Evolutionary conservation across 1,140 invertebrate species (phyloP), one percentile per base, ranked within the genome.

Genomic region (Venustaconcha ellipsiformis): DNA sequence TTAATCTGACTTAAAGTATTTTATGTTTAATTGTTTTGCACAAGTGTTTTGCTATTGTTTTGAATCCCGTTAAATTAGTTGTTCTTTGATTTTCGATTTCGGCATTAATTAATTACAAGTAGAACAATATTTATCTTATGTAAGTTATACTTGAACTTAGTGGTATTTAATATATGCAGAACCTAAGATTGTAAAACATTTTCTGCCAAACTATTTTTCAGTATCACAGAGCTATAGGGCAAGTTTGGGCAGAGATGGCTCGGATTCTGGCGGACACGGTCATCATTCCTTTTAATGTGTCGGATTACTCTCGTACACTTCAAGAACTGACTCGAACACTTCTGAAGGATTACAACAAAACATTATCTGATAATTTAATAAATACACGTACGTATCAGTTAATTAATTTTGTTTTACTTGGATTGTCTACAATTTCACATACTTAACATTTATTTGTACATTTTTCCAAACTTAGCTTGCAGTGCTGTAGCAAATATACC

Each of bases 251-350:
- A 13, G 89, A 91, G 71, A 69, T 91, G 70, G 82, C 84, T 6
- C 72, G 88, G 13, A 75, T 76, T 48, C 82, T 91, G 63, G 85
- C 89, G 14, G 90, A 91, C 74, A 83, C 86, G 12, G 75, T 89
- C 14, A 74, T 90, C 59, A 71, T 91, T 14, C 90, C 90, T 11
- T 86, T 91, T 57, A 88, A 88, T 67, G 79, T 86, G 5, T 65
- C 72, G 0, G 81, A 84, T 72, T 85, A 84, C 70, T 77, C 78
- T 30, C 18, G 48, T 14, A 71, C 67, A 23, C 48, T 88, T 26
- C 56, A 79, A 17, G 48, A 68, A 59, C 37, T 65, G 15, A 65
- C 55, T 56, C 59, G 67, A 20, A 72, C 56, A 12, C 57, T 77
- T 12, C 23, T 77, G 13, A n/a, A 11, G 30, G 23, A 62, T 6